Base-by-base conservation (phyloP, 1,140 invertebrate species). In the Battus philenor region DNA sequence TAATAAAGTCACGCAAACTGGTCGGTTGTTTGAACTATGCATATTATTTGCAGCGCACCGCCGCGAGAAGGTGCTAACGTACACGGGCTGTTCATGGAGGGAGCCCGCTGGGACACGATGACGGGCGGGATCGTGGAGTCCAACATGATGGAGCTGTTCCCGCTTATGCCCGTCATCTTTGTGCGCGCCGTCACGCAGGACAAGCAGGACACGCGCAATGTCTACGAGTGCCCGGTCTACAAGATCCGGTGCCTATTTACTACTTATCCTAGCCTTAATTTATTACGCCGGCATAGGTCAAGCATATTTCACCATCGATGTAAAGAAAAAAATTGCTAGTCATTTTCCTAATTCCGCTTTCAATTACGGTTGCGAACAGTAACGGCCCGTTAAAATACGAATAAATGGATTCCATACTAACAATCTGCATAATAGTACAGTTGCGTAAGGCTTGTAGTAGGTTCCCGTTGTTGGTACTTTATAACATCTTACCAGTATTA, bases 171-270 rank as follows among this genome's bases (percentile, higher is more conserved):
- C 1, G 94, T 98, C n/a, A 91, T 98, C 54, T 97, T 91, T 68
- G 91, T 98, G 30, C 96, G 92, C 75, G 93, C 93, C 1, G 91
- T 93, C 17, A 92, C 92, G 1, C 93, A 96, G 61, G 97, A 98
- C 72, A 96, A 98, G 71, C 91, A 94, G 68, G 97, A 98, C 53
- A 77, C 90, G 0, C 89, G 92, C 47, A 97, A 95, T 71, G 89
- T 96, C 44, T 98, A 98, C 70, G 94, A 96, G 58, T 98, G 97
- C 81, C 96, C 97, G 2, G 92, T 98, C 0, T 98, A 98, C 76
- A 97, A 97, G 84, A 98, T 95, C 4, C 89, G 93, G 88, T 88
- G 64, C 86, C 71, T 32, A 32, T 9, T 8, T 8, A 16, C 16
- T 3, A 6, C n/a, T 8, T 5, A 16, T 2, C 12, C 16, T 12